Conservation (phyloP, 1,140 invertebrate species). For the Choristoneura fumiferana region DNA sequence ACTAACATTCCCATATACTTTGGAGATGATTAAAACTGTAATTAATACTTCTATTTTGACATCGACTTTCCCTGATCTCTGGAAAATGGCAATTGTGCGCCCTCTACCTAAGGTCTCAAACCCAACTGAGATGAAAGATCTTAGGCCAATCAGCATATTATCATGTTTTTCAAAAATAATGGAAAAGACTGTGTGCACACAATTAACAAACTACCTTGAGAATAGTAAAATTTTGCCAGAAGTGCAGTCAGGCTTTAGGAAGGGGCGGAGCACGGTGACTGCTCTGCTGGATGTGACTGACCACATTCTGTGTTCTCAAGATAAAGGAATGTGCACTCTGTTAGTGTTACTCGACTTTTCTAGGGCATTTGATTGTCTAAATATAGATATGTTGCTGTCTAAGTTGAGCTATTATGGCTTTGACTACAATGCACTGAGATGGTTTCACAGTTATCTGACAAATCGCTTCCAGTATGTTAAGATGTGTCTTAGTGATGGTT, state of each 20-base stretch:
- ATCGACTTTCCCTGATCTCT: too few species aligned
- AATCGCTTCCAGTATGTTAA: background rate
- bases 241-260: slow-evolving; percentile 12
- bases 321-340: slow-evolving; percentile 1
- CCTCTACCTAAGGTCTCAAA: too few species aligned
- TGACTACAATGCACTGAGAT: background rate
- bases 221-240: background rate
- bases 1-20: too few species aligned
- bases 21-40: too few species aligned
- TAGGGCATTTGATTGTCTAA: slow-evolving; percentile 3
- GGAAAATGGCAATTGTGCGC: too few species aligned
- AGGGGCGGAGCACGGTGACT: background rate
- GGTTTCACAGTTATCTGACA: background rate
- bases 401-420: background rate
- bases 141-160: too few species aligned
- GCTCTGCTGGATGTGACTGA: slow-evolving; percentile 1
- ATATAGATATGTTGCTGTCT: background rate
- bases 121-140: too few species aligned
- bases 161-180: too few species aligned
- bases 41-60: too few species aligned
- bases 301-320: background rate
- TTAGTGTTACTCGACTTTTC: slow-evolving; percentile 6
- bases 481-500: background rate
- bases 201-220: too few species aligned
- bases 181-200: too few species aligned